Conservation (phyloP, 2,888 invertebrate species). For the Clivina fossor region DNA sequence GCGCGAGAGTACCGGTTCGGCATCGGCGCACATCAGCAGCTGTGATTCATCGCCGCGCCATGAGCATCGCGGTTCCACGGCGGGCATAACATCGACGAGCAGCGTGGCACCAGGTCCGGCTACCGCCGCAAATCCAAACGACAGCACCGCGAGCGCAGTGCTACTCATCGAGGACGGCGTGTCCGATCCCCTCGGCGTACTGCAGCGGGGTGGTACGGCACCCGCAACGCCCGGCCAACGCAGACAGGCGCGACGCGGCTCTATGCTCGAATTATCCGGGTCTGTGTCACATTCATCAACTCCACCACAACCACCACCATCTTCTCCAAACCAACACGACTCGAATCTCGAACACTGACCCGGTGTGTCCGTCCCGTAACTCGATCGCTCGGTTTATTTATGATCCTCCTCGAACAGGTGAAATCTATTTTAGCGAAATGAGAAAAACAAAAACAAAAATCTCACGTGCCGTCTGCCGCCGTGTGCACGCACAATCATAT, state of each 20-base stretch:
- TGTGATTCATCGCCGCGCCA: slow-evolving; percentile 52
- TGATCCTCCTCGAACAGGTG: slow-evolving; percentile 14
- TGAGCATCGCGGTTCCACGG: slow-evolving; percentile 48
- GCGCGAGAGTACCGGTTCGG: slow-evolving; percentile 77
- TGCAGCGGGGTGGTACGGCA: slow-evolving; percentile 45
- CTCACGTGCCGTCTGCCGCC: slow-evolving; percentile 18
- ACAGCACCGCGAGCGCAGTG: slow-evolving; percentile 53
- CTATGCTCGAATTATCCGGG: slow-evolving; percentile 81
- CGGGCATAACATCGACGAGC: slow-evolving; percentile 43
- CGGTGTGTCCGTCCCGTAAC: not conserved
- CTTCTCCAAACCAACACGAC: slow-evolving; percentile 8
- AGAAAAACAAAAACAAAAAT: too few relatives aligned
- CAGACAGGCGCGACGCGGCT: slow-evolving; percentile 72
- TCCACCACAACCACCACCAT: too few relatives aligned
- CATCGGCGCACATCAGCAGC: slow-evolving; percentile 64
- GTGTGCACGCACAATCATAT: slow-evolving; percentile 16
- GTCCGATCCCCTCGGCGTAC: slow-evolving; percentile 49
- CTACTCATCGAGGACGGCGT: slow-evolving; percentile 60
- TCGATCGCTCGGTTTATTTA: slow-evolving; percentile 1
- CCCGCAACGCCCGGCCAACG: slow-evolving; percentile 64
- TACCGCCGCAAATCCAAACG: too few relatives aligned
- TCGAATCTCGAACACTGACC: too few relatives aligned
- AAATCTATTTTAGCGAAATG: slow-evolving; percentile 16
- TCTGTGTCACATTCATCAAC: slow-evolving; percentile 53
- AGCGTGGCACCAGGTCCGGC: slow-evolving; percentile 47